Evolutionary conservation across 2,113 vertebrate genomes (phyloP).

Genomic region (Megaleporinus macrocephalus): DNA sequence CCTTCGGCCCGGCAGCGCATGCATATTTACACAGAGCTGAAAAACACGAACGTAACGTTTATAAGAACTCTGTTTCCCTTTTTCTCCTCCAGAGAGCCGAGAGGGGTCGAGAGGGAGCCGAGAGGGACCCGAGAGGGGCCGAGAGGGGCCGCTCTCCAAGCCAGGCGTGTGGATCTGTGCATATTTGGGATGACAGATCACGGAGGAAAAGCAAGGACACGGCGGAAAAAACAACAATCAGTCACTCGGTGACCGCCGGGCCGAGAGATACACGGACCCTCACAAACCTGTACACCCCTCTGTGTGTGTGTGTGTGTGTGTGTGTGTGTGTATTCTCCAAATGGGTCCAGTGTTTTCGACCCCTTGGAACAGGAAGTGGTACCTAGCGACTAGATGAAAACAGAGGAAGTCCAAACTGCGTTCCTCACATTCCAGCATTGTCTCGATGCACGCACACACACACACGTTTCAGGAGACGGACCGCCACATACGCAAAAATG

Average conservation of each 20-base stretch:
- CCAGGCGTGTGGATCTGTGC: not conserved
- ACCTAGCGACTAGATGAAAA: conserved; percentile 77
- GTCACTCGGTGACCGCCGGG: conserved; percentile 23
- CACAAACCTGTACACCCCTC: not conserved
- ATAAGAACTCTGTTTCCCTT: conserved; percentile 31
- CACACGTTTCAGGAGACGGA: conserved; percentile 39
- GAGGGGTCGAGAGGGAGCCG: too few species aligned
- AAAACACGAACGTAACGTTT: conserved; percentile 51
- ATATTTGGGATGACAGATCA: conserved; percentile 4
- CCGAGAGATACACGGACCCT: not conserved
- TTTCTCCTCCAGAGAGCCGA: not conserved
- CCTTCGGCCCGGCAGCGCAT: not conserved
- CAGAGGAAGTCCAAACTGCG: conserved; percentile 73
- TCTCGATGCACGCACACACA: conserved; percentile 60
- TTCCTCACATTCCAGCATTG: conserved; percentile 75
- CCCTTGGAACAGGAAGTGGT: conserved; percentile 73
- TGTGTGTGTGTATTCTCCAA: conserved; percentile 27
- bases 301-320: conserved; percentile 28
- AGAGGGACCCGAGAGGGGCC: too few species aligned
- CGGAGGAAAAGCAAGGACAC: conserved; percentile 21
- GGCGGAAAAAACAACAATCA: conserved; percentile 42
- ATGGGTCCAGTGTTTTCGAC: conserved; percentile 63
- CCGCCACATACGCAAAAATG: conserved; percentile 38
- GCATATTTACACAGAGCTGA: conserved; percentile 39
- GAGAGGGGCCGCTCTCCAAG: not conserved